A percentile compares a stretch with the other conserved stretches of the same genome.
Conservation (phyloP, 2,888 invertebrate genomes). For the Poecilus cupreus region DNA sequence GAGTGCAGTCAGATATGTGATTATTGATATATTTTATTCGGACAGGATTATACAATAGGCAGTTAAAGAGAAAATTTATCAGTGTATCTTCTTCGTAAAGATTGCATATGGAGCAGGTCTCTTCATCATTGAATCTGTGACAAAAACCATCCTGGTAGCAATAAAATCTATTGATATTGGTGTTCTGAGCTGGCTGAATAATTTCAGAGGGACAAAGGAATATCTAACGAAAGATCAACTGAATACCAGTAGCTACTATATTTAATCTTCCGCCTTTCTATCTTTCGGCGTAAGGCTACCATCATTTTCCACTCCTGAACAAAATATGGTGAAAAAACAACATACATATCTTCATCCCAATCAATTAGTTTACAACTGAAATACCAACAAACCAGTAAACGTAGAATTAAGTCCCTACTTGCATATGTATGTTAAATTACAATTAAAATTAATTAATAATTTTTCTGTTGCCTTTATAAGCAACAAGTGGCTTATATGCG, state of each 20-base stretch:
- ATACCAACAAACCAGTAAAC: neutral
- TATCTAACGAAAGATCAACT: neutral
- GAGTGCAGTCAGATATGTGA: too few relatives aligned
- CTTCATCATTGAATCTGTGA: constrained; percentile 10
- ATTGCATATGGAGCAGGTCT: constrained; percentile 5
- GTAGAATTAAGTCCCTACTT: neutral
- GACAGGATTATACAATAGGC: neutral
- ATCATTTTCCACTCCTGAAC: too few relatives aligned
- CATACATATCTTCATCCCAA: neutral
- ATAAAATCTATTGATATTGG: constrained; percentile 4
- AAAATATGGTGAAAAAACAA: neutral
- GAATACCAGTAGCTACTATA: too few relatives aligned
- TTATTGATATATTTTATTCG: neutral
- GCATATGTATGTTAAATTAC: constrained; percentile 20
- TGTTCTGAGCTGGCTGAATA: constrained; percentile 26
- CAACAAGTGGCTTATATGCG: too few relatives aligned
- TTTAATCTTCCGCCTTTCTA: too few relatives aligned
- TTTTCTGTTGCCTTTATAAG: neutral
- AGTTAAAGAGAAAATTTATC: neutral
- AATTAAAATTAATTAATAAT: constrained; percentile 16
- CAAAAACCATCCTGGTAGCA: too few relatives aligned
- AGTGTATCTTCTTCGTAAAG: neutral
- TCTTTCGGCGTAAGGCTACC: too few relatives aligned
- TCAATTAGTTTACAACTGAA: neutral
- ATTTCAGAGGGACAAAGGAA: neutral